phyloP scores from a whole-genome alignment of 2,797 vertebrate genomes.

The Sternarchorhynchus goeldii region DNA sequence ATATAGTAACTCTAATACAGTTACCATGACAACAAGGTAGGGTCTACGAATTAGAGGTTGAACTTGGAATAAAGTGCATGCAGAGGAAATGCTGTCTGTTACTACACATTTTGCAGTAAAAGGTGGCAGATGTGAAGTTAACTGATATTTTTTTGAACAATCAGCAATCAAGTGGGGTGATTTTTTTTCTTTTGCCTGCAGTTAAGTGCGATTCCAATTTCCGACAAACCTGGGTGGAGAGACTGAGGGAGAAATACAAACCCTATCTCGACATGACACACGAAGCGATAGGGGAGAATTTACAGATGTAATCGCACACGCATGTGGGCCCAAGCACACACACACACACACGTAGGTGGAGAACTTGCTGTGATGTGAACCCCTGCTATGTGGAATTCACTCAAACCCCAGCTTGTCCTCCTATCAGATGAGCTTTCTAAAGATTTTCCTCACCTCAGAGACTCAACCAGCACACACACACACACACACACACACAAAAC shows the following conservation, averaged over 20 bases:
- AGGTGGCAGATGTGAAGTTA: not conserved
- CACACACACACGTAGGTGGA: not conserved
- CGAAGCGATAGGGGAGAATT: slow-evolving; percentile 56
- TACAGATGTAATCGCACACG: slow-evolving; percentile 11
- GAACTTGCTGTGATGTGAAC: not conserved
- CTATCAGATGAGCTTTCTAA: not conserved
- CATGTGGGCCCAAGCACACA: not conserved
- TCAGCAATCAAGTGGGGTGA: not conserved
- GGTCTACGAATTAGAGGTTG: slow-evolving; percentile 19
- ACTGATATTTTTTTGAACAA: slow-evolving; percentile 20
- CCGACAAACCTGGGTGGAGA: not conserved
- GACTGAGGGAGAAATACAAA: not conserved
- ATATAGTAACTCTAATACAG: slow-evolving; percentile 10
- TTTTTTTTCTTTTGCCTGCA: not conserved
- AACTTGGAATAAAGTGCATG: not conserved
- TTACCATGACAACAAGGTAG: slow-evolving; percentile 36
- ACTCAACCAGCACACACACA: not conserved
- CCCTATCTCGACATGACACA: slow-evolving; percentile 23
- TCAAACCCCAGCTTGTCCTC: not conserved
- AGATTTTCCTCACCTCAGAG: not conserved
- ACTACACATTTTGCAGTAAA: not conserved
- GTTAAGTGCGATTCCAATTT: not conserved
- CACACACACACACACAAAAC: not conserved
- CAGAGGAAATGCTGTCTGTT: not conserved
- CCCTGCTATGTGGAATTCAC: not conserved